Evolutionary conservation across 2,113 vertebrate genomes (phyloP), one percentile per base, ranked within the genome.

Genomic region (Gallinago undulata): DNA sequence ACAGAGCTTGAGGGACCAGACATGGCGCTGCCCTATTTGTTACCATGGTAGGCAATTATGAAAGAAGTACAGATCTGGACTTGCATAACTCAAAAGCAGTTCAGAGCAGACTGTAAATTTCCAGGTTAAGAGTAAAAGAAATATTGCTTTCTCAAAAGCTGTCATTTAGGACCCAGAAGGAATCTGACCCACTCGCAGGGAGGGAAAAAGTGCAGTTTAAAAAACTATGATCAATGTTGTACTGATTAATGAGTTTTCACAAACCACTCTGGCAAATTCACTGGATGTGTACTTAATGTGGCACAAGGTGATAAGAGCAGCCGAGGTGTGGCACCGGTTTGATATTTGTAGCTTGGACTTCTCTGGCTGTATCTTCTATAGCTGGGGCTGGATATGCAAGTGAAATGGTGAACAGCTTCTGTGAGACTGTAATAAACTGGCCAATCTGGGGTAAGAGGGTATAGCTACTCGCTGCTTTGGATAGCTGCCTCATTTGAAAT

Each of bases 11-110:
- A 95, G 87, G 93, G 92, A 94, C 93, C 83, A 96, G 92, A 30
- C 60, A 7, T 96, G 88, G 94, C 0, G 0, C 90, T 96, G 86
- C 83, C 72, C 90, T 80, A 13, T 89, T 91, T 64, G 94, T 95
- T 97, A 69, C 93, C 83, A 91, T 67, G 78, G 87, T 1, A 94
- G 59, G 10, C 60, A 90, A 25, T 93, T 96, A 95, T 78, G 94
- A 94, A 95, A 96, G 90, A 79, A 87, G 77, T 62, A 37, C 94
- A 94, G 83, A 94, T 95, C 95, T 90, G 83, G 80, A 75, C 96
- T 96, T 97, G 96, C 77, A 84, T 90, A 90, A 92, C 73, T 84
- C 67, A 1, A 51, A 93, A 84, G 73, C 73, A 63, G 33, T 90
- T 86, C 80, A 51, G 86, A 87, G 76, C 84, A 82, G 62, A 76